These are phyloP conservation scores for Hippotragus niger DNA, from an alignment of 2,113 vertebrate species.

Conservation along the genomic window DNA sequence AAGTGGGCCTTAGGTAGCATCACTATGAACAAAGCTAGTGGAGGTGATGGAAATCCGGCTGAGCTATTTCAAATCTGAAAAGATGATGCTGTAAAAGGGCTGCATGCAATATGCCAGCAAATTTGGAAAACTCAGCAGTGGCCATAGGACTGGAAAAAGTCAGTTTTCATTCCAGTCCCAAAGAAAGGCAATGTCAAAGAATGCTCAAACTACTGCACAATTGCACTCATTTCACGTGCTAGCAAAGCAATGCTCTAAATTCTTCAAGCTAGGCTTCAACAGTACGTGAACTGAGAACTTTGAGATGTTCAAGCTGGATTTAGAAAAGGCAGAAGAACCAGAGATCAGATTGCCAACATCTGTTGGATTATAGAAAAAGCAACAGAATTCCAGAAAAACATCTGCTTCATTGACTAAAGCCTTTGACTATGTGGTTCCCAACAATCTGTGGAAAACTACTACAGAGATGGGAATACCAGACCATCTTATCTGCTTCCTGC, in stretches of 20 bases:
- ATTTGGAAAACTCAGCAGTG: background rate
- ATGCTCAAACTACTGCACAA: background rate
- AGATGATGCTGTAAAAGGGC: background rate
- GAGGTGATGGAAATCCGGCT: background rate
- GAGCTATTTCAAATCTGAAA: background rate
- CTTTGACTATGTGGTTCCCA: background rate
- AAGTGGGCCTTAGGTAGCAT: background rate
- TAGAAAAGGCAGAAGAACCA: background rate
- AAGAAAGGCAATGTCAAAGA: background rate
- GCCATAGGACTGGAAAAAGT: background rate
- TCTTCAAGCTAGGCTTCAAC: background rate
- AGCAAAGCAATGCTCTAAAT: background rate
- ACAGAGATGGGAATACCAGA: background rate
- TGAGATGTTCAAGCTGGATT: background rate
- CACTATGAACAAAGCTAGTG: background rate
- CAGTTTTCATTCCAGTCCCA: background rate
- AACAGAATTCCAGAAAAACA: background rate
- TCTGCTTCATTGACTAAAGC: background rate
- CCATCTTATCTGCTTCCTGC: background rate
- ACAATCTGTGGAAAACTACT: background rate
- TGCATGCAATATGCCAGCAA: background rate
- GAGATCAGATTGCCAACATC: background rate
- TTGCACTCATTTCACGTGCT: background rate
- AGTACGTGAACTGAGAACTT: background rate
- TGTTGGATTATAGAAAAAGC: background rate